Conservation (phyloP, 2,888 invertebrate genomes). For the Nemotelus pantherinus region DNA sequence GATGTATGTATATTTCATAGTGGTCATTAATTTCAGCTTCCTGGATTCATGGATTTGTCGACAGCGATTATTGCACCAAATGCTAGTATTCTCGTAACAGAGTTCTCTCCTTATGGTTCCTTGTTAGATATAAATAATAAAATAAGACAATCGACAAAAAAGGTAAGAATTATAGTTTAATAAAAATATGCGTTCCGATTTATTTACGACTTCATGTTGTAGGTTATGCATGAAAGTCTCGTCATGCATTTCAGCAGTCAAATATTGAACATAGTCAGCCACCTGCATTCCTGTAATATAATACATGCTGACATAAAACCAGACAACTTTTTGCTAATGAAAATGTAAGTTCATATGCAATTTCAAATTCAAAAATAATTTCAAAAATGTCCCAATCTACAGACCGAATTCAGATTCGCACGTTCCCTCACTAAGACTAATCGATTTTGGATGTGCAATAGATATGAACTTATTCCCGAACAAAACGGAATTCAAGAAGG, state of each 20-base stretch:
- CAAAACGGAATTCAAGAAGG: slow-evolving; percentile 79
- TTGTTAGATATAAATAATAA: slow-evolving; percentile 84
- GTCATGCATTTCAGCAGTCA: slow-evolving; percentile 85
- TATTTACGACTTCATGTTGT: slow-evolving; percentile 17
- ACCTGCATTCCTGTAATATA: slow-evolving; percentile 86
- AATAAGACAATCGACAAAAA: slow-evolving; percentile 76
- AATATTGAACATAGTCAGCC: slow-evolving; percentile 84
- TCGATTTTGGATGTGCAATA: slow-evolving; percentile 95
- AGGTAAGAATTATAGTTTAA: slow-evolving; percentile 57
- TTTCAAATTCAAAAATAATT: neutral
- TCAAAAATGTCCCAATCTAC: slow-evolving; percentile 40
- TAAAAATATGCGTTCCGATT: slow-evolving; percentile 1
- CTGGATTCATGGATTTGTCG: slow-evolving; percentile 83
- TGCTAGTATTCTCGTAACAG: slow-evolving; percentile 85
- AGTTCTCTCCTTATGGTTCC: slow-evolving; percentile 85
- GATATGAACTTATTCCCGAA: slow-evolving; percentile 90
- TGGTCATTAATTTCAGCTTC: slow-evolving; percentile 64
- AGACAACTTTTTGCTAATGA: slow-evolving; percentile 89
- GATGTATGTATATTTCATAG: neutral
- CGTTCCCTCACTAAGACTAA: slow-evolving; percentile 81
- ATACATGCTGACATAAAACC: slow-evolving; percentile 97
- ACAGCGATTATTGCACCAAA: slow-evolving; percentile 82
- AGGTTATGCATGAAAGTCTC: slow-evolving; percentile 76
- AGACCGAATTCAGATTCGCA: slow-evolving; percentile 73
- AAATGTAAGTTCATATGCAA: slow-evolving; percentile 68